Evolutionary conservation across 2,113 vertebrate species (phyloP), one percentile per base, ranked within the genome.

Genomic region (Malurus alboscapulatus): DNA sequence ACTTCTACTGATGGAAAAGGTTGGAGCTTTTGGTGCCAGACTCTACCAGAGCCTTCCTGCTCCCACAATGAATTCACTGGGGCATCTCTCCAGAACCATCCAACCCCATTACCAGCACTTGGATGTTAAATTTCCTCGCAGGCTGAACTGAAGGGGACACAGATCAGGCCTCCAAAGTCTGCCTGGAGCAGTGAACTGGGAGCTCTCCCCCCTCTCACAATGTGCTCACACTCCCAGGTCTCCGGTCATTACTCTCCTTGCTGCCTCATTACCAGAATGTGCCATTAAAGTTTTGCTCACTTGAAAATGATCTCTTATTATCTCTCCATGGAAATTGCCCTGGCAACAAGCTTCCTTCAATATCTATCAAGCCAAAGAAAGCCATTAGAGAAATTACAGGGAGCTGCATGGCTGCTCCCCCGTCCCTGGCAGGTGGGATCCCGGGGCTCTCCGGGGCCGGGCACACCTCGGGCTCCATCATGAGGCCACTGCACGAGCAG

Each of bases 241-340:
- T 97, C 93, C 0, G 78, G 95, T 95, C 96, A 96, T 97, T 96
- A 96, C 93, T 97, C 96, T 96, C 87, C 90, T 95, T 90, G 90
- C 94, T 96, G 96, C 96, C 92, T 97, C 97, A 96, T 97, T 97
- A 97, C 97, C 97, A 94, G 91, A 96, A 96, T 96, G 96, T 95
- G 95, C 95, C 96, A 97, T 97, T 97, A 97, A 96, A 97, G 95
- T 97, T 97, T 95, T 57, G 54, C 93, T 95, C 96, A 96, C 96
- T 96, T 97, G 96, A 96, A 96, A 97, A 97, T 96, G 96, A 97
- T 97, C 96, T 97, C 94, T 95, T 97, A 96, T 97, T 97, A 97
- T 97, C 97, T 97, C 96, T 96, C 96, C 95, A 95, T 97, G 92
- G 96, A 97, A 97, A 97, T 96, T 96, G 96, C 95, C 96, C 92